Evolutionary conservation across 2,113 vertebrate genomes (phyloP), one percentile per base, ranked within the genome.

Genomic region (Mesoclemmys tuberculata): DNA sequence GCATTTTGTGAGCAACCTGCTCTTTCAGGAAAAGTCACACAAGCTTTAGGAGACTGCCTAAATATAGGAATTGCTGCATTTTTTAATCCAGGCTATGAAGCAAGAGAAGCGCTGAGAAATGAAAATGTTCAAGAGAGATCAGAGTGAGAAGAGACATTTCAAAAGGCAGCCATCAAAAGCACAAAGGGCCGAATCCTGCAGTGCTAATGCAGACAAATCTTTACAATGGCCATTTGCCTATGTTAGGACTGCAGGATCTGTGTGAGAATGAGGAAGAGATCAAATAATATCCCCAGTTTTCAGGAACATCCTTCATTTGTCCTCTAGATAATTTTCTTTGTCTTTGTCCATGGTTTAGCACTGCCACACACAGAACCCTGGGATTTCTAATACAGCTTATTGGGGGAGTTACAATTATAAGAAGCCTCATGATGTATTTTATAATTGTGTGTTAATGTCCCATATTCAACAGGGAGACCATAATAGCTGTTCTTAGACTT

Each of bases 291-390:
- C 71, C 64, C 26, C 4, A n/a, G 10, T 35, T 85, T 81, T 86
- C 80, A 89, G 89, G 46, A 48, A 35, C 49, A 87, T 90, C 88
- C 94, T 97, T 93, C 75, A 81, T 85, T 93, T 93, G 88, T 58
- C 92, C 89, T 94, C 93, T 92, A 55, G 89, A 68, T 64, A 86
- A 86, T 94, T 92, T 82, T 88, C 74, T 96, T 95, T 93, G 84
- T 96, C 52, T 85, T 87, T 93, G 24, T n/a, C n/a, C 75, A 64
- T 26, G 81, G 21, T 74, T 31, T 27, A 27, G 41, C 71, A 10
- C 9, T 41, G 14, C 6, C 78, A 49, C 51, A 82, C 68, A 71
- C 24, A 38, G 16, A 82, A 24, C 24, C 71, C 58, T n/a, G 74
- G 26, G 8, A 49, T 85, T 54, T 85, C 49, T 48, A 64, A 44